phyloP scores from a whole-genome alignment of 2,113 vertebrate genomes.

The Lasiurus cinereus region DNA sequence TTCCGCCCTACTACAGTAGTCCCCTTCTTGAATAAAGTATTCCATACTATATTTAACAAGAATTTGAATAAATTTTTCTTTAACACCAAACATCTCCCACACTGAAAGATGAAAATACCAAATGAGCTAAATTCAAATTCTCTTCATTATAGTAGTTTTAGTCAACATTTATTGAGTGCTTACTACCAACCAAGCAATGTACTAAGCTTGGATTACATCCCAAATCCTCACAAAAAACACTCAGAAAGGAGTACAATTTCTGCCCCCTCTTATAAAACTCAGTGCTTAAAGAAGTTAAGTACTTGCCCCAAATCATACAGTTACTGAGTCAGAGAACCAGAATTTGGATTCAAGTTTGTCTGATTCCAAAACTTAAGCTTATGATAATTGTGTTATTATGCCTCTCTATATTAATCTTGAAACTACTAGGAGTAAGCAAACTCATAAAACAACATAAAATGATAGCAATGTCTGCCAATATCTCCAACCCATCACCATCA shows the following conservation, averaged over 20 bases:
- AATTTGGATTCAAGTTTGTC: conserved; percentile 40
- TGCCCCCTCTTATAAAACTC: not conserved
- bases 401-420: not conserved
- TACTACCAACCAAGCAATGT: not conserved
- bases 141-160: not conserved
- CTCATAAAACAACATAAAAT: not conserved
- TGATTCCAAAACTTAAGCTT: not conserved
- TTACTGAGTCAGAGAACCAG: not conserved
- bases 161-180: not conserved
- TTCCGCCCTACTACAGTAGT: not conserved
- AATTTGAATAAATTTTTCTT: not conserved
- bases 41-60: not conserved
- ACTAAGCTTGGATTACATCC: not conserved
- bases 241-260: not conserved
- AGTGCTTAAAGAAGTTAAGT: not conserved
- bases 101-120: conserved; percentile 8
- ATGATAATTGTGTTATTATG: not conserved
- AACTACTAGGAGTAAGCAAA: conserved; percentile 13
- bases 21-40: not conserved
- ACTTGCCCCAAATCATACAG: not conserved
- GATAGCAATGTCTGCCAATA: not conserved
- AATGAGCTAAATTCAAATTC: not conserved
- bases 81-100: not conserved
- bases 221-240: not conserved
- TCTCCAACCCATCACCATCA: not conserved